phyloP scores from a whole-genome alignment of 2,797 vertebrate species.

The Darevskia mixta region DNA sequence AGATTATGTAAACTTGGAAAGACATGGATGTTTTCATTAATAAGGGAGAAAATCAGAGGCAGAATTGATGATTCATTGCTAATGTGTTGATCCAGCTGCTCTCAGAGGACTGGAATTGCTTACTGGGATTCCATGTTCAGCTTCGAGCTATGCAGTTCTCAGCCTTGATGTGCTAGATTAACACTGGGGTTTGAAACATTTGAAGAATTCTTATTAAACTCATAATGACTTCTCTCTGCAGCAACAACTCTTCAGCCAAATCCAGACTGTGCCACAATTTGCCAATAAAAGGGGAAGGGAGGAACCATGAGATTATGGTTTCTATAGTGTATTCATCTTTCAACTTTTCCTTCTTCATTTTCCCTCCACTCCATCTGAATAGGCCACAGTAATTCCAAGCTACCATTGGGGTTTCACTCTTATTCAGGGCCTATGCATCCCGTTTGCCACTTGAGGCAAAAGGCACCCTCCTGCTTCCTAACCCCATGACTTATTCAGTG shows the following conservation, averaged over 20 bases:
- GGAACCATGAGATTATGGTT: slow-evolving; percentile 29
- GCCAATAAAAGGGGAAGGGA: background rate
- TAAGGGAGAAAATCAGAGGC: slow-evolving; percentile 30
- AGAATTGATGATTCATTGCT: slow-evolving; percentile 52
- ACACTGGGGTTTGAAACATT: slow-evolving; percentile 32
- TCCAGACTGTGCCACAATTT: slow-evolving; percentile 18
- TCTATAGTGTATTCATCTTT: slow-evolving; percentile 37
- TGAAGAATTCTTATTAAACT: slow-evolving; percentile 52
- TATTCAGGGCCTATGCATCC: background rate
- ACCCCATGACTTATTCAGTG: no score
- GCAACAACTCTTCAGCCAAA: slow-evolving; percentile 21
- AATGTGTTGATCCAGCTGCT: slow-evolving; percentile 65
- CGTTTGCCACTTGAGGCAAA: no score
- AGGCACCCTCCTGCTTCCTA: no score
- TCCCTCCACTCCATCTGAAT: background rate
- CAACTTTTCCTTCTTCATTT: slow-evolving; percentile 22
- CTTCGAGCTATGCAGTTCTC: slow-evolving; percentile 51
- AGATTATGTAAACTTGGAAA: slow-evolving; percentile 56
- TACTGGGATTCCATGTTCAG: slow-evolving; percentile 30
- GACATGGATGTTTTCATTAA: slow-evolving; percentile 32
- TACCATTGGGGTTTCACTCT: background rate
- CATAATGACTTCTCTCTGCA: slow-evolving; percentile 33
- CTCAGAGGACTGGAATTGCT: background rate
- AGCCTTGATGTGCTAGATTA: slow-evolving; percentile 43
- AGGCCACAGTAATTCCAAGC: background rate